Conservation (phyloP, 2,888 invertebrate genomes). For the Dolichopus griseipennis region DNA sequence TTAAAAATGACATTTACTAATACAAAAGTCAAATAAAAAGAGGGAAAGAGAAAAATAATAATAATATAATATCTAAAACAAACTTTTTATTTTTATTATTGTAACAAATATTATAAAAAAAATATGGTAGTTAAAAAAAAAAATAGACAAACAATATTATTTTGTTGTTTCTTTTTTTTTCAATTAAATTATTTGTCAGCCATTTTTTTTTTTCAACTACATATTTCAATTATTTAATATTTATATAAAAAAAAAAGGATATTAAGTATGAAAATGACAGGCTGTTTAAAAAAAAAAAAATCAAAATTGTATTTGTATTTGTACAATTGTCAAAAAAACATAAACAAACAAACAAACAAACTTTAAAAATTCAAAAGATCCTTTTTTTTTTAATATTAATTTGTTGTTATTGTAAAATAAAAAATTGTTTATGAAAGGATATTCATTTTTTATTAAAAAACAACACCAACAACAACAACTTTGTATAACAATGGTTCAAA, state of each 20-base stretch:
- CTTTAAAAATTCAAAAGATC: too few species aligned
- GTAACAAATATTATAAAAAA: too few species aligned
- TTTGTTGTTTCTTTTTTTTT: neutral
- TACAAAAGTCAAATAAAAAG: too few species aligned
- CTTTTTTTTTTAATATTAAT: too few species aligned
- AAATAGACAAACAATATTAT: neutral
- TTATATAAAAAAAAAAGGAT: neutral
- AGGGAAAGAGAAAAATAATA: too few species aligned
- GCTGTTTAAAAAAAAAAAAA: too few species aligned
- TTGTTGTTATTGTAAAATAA: too few species aligned
- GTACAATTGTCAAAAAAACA: neutral
- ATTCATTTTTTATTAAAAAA: neutral
- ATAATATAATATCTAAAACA: too few species aligned
- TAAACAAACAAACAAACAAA: neutral
- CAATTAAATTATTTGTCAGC: neutral
- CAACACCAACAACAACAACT: neutral
- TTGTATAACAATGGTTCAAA: neutral
- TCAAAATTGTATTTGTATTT: neutral
- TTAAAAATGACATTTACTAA: too few species aligned
- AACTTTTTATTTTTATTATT: too few species aligned
- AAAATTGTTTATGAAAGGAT: neutral
- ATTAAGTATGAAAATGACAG: conserved; percentile 3
- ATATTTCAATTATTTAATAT: neutral
- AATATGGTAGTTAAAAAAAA: neutral
- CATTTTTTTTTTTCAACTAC: neutral